Conservation (phyloP, 2,797 vertebrate genomes). For the Cossypha niveicapilla region DNA sequence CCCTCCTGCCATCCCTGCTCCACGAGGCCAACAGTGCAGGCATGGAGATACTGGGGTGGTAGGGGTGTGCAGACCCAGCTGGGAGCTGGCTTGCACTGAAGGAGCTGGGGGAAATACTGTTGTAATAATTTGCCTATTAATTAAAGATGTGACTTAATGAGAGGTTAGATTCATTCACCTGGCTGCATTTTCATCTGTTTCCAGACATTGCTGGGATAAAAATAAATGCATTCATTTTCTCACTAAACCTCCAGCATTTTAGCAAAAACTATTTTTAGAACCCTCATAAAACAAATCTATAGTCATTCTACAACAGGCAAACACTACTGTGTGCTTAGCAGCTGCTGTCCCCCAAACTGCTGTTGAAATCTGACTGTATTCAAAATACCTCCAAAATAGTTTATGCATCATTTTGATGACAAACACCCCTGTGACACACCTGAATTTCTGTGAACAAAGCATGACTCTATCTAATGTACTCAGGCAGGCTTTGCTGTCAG, state of each 20-base stretch:
- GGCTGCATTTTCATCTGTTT: not conserved
- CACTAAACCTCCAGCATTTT: not conserved
- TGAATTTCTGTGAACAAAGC: not conserved
- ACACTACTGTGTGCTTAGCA: not conserved
- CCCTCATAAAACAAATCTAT: not conserved
- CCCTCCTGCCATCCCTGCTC: too few species aligned
- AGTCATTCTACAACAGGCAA: not conserved
- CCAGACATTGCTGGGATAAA: not conserved
- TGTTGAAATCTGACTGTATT: not conserved
- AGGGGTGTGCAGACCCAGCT: accelerated
- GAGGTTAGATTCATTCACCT: not conserved
- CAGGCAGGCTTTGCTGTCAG: not conserved
- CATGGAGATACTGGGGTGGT: accelerated
- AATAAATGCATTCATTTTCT: not conserved
- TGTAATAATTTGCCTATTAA: not conserved
- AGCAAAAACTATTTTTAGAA: not conserved
- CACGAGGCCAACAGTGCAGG: accelerated
- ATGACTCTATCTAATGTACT: not conserved
- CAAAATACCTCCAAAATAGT: not conserved
- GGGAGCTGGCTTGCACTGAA: not conserved
- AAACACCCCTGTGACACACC: not conserved
- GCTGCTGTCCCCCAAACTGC: not conserved
- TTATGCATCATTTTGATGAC: not conserved
- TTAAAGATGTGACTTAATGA: not conserved
- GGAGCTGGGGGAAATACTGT: not conserved